Conservation (phyloP, 2,888 invertebrate species). For the Bimastos eiseni region DNA sequence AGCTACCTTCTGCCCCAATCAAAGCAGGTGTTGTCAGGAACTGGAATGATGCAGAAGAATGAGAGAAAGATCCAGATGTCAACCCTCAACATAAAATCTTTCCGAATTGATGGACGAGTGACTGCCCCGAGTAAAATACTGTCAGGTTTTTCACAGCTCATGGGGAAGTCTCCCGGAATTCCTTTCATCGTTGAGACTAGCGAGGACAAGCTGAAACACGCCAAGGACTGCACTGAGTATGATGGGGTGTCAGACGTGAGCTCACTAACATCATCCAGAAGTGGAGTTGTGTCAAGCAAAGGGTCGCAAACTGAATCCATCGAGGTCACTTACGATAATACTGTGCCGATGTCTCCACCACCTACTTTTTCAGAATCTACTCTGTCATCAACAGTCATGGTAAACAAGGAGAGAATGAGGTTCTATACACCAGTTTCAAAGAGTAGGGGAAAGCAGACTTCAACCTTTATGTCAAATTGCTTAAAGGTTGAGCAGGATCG, state of each 20-base stretch:
- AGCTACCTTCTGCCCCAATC: not conserved
- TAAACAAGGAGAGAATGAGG: constrained; percentile 6
- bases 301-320: constrained; percentile 24
- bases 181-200: constrained; percentile 37
- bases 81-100: constrained; percentile 18
- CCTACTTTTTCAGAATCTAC: not conserved
- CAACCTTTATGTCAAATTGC: not conserved
- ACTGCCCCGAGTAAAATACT: constrained; percentile 21
- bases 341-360: not conserved
- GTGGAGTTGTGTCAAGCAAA: not conserved
- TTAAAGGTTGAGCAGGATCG: constrained; percentile 13
- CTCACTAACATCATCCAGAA: constrained; percentile 19
- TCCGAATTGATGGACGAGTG: constrained; percentile 8
- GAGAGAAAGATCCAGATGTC: not conserved
- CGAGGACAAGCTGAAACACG: constrained; percentile 32
- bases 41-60: not conserved
- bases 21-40: not conserved
- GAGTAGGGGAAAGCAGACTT: not conserved
- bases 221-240: constrained; percentile 29
- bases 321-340: constrained; percentile 27
- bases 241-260: constrained; percentile 32
- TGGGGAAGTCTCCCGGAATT: constrained; percentile 24
- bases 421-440: not conserved
- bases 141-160: constrained; percentile 27
- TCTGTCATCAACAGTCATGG: not conserved